phyloP scores from a whole-genome alignment of 1,140 invertebrate species.

The Zaprionus vittiger region DNA sequence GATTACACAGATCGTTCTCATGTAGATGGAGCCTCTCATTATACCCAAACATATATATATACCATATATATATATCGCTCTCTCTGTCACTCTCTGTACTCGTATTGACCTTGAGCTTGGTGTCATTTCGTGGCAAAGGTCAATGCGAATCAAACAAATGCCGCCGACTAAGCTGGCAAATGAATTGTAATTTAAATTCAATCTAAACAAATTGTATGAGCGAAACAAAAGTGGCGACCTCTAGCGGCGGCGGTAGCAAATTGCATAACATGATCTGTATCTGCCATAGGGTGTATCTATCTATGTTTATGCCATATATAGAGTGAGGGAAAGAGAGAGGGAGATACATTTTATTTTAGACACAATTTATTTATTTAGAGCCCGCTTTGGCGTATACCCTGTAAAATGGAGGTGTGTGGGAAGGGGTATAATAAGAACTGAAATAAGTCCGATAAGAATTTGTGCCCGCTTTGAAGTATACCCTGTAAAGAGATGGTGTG shows the following conservation, averaged over 20 bases:
- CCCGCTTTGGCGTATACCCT: constrained; percentile 3
- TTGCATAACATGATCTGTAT: constrained; percentile 47
- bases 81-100: background rate
- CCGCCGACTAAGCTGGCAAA: constrained; percentile 17
- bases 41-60: background rate
- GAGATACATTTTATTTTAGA: constrained; percentile 22
- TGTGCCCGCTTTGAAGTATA: background rate
- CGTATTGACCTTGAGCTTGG: constrained; percentile 18
- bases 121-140: constrained; percentile 15
- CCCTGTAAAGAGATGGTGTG: background rate
- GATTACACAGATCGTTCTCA: background rate
- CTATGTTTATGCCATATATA: background rate
- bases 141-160: constrained; percentile 23
- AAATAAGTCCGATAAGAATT: background rate
- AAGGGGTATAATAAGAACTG: background rate
- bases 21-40: background rate
- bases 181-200: constrained; percentile 35
- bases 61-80: background rate
- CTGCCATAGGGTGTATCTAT: background rate
- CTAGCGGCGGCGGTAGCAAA: constrained; percentile 23
- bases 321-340: background rate
- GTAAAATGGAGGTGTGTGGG: background rate
- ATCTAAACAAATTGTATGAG: constrained; percentile 36
- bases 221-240: constrained; percentile 35
- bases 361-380: constrained; percentile 56